Conservation (phyloP, 2,797 vertebrate genomes). For the Falco columbarius region DNA sequence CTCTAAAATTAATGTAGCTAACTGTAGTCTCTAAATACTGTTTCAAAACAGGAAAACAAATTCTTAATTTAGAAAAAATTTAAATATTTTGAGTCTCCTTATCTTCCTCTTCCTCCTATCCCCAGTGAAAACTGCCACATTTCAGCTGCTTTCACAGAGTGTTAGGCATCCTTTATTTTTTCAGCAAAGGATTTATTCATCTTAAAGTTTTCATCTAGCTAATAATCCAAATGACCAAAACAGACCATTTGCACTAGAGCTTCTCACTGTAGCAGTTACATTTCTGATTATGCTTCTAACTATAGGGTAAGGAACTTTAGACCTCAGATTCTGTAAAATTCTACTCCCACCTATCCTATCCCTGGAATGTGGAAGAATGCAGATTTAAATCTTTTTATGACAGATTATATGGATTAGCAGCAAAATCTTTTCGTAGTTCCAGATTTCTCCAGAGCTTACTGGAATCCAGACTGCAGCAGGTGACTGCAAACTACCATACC, state of each 20-base stretch:
- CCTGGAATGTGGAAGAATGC: not conserved
- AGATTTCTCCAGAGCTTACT: not conserved
- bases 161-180: not conserved
- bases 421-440: not conserved
- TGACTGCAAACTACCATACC: not conserved
- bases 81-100: not conserved
- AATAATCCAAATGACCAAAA: not conserved
- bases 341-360: not conserved
- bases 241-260: not conserved
- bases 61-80: not conserved
- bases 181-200: not conserved
- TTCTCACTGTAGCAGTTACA: not conserved
- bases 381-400: not conserved
- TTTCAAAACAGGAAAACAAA: not conserved
- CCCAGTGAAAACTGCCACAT: not conserved
- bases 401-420: not conserved
- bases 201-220: not conserved
- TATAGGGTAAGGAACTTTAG: not conserved
- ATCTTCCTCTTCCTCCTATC: rapidly evolving
- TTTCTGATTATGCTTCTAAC: not conserved
- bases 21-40: not conserved
- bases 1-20: not conserved
- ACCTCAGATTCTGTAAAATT: not conserved
- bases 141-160: not conserved
- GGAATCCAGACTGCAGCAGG: not conserved